Conservation (phyloP, 2,888 invertebrate genomes). For the Aphidoletes aphidimyza region DNA sequence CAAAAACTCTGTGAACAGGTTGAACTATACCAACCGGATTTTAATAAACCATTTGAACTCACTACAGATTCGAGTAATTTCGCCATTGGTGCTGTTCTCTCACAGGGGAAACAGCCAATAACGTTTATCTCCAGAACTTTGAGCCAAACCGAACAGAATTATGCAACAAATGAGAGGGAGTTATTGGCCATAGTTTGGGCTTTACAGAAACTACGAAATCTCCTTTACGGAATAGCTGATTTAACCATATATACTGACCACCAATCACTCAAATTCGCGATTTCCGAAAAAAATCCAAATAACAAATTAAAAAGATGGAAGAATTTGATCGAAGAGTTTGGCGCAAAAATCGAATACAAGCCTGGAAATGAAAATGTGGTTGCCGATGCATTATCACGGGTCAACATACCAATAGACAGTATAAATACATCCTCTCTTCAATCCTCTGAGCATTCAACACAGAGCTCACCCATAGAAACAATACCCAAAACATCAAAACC, state of each 20-base stretch:
- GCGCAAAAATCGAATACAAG: constrained; percentile 59
- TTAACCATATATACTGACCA: constrained; percentile 65
- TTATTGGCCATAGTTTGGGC: constrained; percentile 62
- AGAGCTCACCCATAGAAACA: too few species aligned
- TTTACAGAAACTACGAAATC: constrained; percentile 62
- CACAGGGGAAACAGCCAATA: constrained; percentile 60
- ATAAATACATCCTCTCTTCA: too few species aligned
- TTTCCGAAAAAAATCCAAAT: constrained; percentile 63
- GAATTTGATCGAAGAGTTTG: constrained; percentile 60
- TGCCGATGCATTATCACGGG: constrained; percentile 58
- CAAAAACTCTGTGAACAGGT: constrained; percentile 59
- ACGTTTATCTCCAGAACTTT: constrained; percentile 61
- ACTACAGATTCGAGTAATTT: constrained; percentile 61
- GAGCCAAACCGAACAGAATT: constrained; percentile 59
- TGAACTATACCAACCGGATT: constrained; percentile 63
- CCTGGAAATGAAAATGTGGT: constrained; percentile 58
- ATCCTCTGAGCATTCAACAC: too few species aligned
- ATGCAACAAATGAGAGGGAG: constrained; percentile 63
- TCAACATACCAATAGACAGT: too few species aligned
- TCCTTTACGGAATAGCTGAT: constrained; percentile 61
- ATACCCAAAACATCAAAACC: too few species aligned
- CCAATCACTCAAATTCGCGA: constrained; percentile 62
- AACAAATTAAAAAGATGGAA: constrained; percentile 63
- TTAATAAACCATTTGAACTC: constrained; percentile 60
- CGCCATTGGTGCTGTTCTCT: constrained; percentile 61